Percentiles rank a stretch among this genome's conserved stretches.
phyloP scores from a whole-genome alignment of 2,888 invertebrate genomes.

The Xestia ashworthii region DNA sequence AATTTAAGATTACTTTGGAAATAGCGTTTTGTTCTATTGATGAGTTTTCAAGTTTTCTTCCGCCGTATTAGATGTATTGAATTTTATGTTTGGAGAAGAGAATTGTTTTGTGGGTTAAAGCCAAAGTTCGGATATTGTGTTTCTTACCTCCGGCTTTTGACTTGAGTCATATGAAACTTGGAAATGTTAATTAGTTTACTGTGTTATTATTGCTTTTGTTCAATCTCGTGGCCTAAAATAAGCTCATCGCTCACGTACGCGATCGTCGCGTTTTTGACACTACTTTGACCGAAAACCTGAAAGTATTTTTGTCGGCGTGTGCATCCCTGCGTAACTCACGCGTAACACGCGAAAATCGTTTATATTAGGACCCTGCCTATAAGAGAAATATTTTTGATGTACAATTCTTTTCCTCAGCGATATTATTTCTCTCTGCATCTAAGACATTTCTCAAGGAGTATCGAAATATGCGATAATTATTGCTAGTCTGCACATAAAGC shows the following conservation, averaged over 20 bases:
- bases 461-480: neutral
- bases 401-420: neutral
- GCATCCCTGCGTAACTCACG: too few relatives aligned
- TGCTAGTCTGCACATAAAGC: neutral
- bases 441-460: neutral
- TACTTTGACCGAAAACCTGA: neutral
- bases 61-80: constrained; percentile 39
- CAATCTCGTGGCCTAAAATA: neutral
- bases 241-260: neutral
- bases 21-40: constrained; percentile 52
- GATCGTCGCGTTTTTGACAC: too few relatives aligned
- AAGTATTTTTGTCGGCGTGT: neutral
- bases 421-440: neutral
- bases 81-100: constrained; percentile 31
- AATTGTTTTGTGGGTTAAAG: constrained; percentile 30
- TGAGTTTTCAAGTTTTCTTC: constrained; percentile 55
- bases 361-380: neutral
- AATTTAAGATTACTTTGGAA: constrained; percentile 60
- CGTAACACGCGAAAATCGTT: neutral
- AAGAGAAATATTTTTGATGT: neutral
- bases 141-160: constrained; percentile 6
- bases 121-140: constrained; percentile 43
- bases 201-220: constrained; percentile 2
- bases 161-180: constrained; percentile 10
- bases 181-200: neutral